Conservation (phyloP, 2,888 invertebrate species). For the Camponotus fellah region DNA sequence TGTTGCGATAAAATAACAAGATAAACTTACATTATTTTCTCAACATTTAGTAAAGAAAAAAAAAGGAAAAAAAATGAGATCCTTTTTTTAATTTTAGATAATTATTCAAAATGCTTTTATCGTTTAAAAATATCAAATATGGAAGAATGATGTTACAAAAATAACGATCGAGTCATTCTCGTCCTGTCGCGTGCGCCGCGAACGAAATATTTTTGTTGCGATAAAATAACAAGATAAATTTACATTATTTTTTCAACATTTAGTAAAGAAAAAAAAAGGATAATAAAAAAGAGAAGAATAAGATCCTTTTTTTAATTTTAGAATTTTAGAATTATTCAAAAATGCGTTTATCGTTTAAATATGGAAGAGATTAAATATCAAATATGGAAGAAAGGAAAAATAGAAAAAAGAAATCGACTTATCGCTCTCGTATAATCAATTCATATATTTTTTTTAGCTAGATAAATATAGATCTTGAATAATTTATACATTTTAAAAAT, state of each 20-base stretch:
- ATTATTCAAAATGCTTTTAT: no score
- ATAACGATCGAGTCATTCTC: slow-evolving; percentile 24
- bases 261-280: background rate
- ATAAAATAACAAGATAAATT: background rate
- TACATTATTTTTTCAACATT: slow-evolving; percentile 4
- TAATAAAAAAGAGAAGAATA: background rate
- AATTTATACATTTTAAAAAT: background rate
- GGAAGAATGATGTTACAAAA: slow-evolving; percentile 31
- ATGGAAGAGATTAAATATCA: no score
- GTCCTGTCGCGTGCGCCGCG: background rate
- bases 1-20: no score
- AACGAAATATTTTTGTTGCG: slow-evolving; percentile 27
- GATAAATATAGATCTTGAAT: background rate
- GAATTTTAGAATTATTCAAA: slow-evolving; percentile 14
- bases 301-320: background rate
- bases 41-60: no score
- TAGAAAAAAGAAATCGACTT: background rate
- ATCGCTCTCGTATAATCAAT: no score
- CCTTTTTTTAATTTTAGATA: no score
- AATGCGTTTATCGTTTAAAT: background rate
- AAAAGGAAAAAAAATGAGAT: no score
- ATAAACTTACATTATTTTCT: no score
- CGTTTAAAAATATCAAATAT: no score
- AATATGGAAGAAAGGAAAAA: background rate
- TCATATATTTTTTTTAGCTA: background rate